Base-by-base conservation (phyloP, 64 coral and sea anemone species). In the Anthopleura sola region DNA sequence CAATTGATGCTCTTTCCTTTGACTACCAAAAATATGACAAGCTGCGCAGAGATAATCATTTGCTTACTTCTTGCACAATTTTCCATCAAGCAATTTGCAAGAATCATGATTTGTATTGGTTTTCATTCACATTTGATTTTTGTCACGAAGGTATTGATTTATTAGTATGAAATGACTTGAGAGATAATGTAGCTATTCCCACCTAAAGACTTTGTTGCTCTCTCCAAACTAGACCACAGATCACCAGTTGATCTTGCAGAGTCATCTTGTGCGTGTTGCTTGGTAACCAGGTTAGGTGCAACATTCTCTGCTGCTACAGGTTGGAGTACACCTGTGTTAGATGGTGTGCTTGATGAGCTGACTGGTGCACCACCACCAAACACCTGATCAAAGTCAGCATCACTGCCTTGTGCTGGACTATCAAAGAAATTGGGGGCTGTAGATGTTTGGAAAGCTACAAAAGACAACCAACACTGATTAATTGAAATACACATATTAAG, bases 301-400 rank as follows among this genome's bases (percentile, higher is more conserved):
- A 17, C 78, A 81, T 81, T 81, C 0, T 53, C 49, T 20, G 78
- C 78, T n/a, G 39, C 37, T 5, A 81, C 26, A 48, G 78, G 78
- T 15, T 81, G 39, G 15, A 81, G 78, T 3, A 81, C 78, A 21
- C 19, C 16, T 12, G 28, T 6, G 20, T 48, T 19, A 3, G 78
- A 81, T 13, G 78, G 3, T 3, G 29, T 15, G 14, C 26, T 16
- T 71, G 29, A 71, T 48, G 78, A 46, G 37, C n/a, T 53, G 38
- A 21, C 37, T 13, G 49, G 23, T 19, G 37, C 19, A 26, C 9
- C 23, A 37, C 37, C 26, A 46, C 78, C 78, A 81, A 81, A 81
- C 78, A 81, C 78, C 26, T 81, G 38, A 17, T 81, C 78, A 48
- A 81, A 81, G 78, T 81, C 78, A 40, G 78, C 78, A 81, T 81